phyloP scores from a whole-genome alignment of 2,797 vertebrate genomes.

The Triplophysa bombifrons region DNA sequence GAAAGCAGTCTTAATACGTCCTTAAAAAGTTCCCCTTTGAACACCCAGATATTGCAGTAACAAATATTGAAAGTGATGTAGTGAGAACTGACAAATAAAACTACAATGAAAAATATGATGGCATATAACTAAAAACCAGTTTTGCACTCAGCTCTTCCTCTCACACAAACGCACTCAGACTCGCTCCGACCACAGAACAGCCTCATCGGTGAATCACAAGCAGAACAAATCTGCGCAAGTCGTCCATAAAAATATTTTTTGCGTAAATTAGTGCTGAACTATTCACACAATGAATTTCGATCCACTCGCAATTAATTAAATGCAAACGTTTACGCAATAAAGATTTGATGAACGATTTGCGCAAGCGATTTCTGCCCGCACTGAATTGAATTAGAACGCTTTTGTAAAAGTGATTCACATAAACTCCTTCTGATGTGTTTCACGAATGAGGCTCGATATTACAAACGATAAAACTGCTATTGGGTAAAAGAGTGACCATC shows the following conservation, averaged over 20 bases:
- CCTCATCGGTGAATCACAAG: slow-evolving; percentile 50
- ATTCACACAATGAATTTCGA: neutral
- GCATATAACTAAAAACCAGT: slow-evolving; percentile 60
- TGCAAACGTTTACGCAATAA: neutral
- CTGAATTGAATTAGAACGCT: neutral
- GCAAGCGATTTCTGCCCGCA: neutral
- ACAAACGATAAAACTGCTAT: slow-evolving; percentile 68
- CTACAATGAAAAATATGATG: slow-evolving; percentile 57
- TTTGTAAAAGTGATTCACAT: neutral
- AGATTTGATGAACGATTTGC: neutral
- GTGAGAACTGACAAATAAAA: slow-evolving; percentile 59
- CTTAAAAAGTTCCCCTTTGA: slow-evolving; percentile 48
- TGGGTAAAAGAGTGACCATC: slow-evolving; percentile 69
- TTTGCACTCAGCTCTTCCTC: slow-evolving; percentile 15
- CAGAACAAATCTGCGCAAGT: slow-evolving; percentile 40
- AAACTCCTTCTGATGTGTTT: slow-evolving; percentile 1
- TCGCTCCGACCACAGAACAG: slow-evolving; percentile 33
- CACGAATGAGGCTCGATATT: neutral
- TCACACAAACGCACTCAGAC: slow-evolving; percentile 46
- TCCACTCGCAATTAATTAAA: too few species aligned
- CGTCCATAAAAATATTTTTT: neutral
- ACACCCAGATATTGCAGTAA: slow-evolving; percentile 73
- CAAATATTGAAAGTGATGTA: slow-evolving; percentile 65
- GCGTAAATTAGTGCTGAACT: neutral
- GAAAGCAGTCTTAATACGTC: slow-evolving; percentile 71